A percentile compares a stretch with the other conserved stretches of the same genome.
These are phyloP conservation scores for Sarcophaga peregrina DNA, from an alignment of 1,140 invertebrate species.

Conservation along the genomic window DNA sequence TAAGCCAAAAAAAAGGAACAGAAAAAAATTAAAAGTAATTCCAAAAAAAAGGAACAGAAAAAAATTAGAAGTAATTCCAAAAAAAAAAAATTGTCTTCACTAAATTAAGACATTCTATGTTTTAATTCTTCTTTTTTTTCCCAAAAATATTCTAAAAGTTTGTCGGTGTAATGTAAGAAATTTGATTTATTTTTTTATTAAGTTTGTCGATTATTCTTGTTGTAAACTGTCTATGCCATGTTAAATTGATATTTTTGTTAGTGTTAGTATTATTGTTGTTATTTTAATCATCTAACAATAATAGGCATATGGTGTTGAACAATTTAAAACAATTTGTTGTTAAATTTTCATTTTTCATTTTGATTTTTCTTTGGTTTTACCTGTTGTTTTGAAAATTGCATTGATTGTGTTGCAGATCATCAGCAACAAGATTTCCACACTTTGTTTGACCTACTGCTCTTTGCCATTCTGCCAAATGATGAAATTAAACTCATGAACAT, in stretches of 20 bases:
- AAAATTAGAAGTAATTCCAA: no score
- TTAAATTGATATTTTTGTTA: neutral
- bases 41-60: no score
- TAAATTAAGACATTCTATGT: constrained; percentile 9
- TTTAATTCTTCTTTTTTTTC: no score
- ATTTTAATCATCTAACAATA: no score
- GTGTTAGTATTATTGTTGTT: neutral
- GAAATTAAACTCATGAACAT: no score
- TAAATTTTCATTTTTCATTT: no score
- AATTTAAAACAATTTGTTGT: no score
- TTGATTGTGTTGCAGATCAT: constrained; percentile 1
- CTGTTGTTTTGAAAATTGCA: neutral
- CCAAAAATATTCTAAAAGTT: neutral
- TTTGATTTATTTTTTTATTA: constrained; percentile 12
- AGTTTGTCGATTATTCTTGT: neutral
- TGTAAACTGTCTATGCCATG: neutral
- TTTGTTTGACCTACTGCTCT: constrained; percentile 24
- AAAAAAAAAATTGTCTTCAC: neutral
- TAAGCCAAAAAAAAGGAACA: no score
- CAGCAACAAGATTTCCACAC: constrained; percentile 33
- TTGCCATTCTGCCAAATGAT: no score
- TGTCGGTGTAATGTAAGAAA: neutral
- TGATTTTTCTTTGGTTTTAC: neutral
- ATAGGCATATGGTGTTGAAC: no score
- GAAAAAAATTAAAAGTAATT: no score